Evolutionary conservation across 2,113 vertebrate species (phyloP), one percentile per base, ranked within the genome.

Genomic region (Hyperoodon ampullatus): DNA sequence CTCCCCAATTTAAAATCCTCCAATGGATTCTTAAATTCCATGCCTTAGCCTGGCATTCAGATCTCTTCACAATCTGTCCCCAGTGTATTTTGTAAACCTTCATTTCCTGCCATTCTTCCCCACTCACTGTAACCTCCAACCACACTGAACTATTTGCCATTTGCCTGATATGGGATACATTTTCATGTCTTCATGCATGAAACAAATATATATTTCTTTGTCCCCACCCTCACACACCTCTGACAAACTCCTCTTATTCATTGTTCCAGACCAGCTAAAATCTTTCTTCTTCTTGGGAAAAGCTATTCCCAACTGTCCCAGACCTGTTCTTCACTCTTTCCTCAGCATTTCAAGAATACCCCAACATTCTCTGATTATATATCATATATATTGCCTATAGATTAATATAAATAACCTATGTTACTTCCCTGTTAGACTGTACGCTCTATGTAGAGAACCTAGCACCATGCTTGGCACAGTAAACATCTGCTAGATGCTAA

Each of bases 231-330:
- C 28, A 47, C 8, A 93, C 24, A 88, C 50, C 65, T 93, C 53
- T 75, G 26, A 80, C 11, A 90, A 42, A 87, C 50, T 90, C n/a
- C 6, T 90, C 26, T 39, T 33, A 66, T 72, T 93, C 16, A 42
- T 82, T 83, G 75, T 92, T 95, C 39, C 82, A 93, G 11, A 19
- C 39, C 61, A 94, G 18, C 68, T 94, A n/a, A 96, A 83, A 90
- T 84, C 4, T 71, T 94, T 70, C 58, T 90, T 88, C 44, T 53
- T 68, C 47, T 92, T 39, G 39, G 39, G 28, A 91, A n/a, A 89
- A 96, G 42, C 44, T 68, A 35, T 96, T 89, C 16, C 11, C 60
- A 95, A 3, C 70, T 72, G 81, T 95, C 61, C 42, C 50, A 87
- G 61, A 68, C 19, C n/a, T 84, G 33, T 81, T 94, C 60, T 90